Conservation (phyloP, 2,888 invertebrate genomes). For the Acleris laterana region DNA sequence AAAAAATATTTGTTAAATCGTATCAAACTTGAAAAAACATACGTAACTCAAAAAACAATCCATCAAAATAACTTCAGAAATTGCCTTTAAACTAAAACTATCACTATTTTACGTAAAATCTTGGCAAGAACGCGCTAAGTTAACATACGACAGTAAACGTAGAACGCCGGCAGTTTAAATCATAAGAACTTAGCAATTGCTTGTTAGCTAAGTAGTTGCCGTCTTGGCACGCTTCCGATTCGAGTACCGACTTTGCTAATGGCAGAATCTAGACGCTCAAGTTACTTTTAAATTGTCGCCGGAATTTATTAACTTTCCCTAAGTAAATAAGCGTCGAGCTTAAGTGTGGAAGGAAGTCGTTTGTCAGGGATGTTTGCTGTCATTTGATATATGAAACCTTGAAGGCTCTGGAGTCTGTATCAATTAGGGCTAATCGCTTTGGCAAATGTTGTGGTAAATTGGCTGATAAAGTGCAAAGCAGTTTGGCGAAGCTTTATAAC, state of each 20-base stretch:
- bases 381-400: conserved; percentile 7
- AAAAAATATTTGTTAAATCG: too few relatives aligned
- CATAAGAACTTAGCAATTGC: conserved; percentile 32
- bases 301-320: conserved; percentile 29
- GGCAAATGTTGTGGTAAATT: too few relatives aligned
- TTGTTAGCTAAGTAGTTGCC: conserved; percentile 28
- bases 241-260: conserved; percentile 22
- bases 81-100: too few relatives aligned
- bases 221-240: conserved; percentile 28
- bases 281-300: conserved; percentile 28
- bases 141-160: background rate
- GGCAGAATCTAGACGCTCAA: conserved; percentile 24
- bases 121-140: background rate
- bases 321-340: conserved; percentile 31
- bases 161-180: conserved; percentile 15
- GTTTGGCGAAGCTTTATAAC: too few relatives aligned
- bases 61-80: too few relatives aligned
- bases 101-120: too few relatives aligned
- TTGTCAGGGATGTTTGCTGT: conserved; percentile 18
- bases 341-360: conserved; percentile 15
- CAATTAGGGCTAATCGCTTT: too few relatives aligned
- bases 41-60: too few relatives aligned
- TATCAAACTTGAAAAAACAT: too few relatives aligned
- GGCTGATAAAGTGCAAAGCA: too few relatives aligned
- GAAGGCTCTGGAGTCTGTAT: background rate